phyloP scores from a whole-genome alignment of 2,113 vertebrate genomes.

The Cebidichthys violaceus region DNA sequence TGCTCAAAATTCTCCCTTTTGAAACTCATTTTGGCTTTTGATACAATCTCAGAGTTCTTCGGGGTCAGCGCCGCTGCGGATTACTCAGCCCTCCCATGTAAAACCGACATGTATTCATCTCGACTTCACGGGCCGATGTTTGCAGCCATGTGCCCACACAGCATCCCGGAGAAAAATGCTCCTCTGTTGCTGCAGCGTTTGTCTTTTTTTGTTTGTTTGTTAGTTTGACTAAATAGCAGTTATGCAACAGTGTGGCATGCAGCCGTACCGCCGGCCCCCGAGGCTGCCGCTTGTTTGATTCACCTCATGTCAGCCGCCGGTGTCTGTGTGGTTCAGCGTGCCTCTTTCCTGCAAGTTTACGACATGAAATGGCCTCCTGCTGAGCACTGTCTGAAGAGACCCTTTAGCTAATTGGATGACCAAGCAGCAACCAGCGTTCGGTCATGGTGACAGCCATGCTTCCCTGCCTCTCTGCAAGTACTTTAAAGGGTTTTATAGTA shows the following conservation, averaged over 20 bases:
- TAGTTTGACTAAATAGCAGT: conserved; percentile 47
- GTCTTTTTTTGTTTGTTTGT: conserved; percentile 35
- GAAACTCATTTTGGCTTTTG: conserved; percentile 75
- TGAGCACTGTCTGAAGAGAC: conserved; percentile 40
- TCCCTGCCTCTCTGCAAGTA: neutral
- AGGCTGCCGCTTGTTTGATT: conserved; percentile 36
- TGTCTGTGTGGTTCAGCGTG: conserved; percentile 39
- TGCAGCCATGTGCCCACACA: conserved; percentile 74
- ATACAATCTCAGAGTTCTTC: conserved; percentile 76
- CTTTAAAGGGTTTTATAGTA: neutral
- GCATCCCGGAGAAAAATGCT: conserved; percentile 18
- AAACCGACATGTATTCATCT: conserved; percentile 69
- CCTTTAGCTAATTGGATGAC: conserved; percentile 25
- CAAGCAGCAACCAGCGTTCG: conserved; percentile 10
- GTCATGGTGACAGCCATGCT: conserved; percentile 1
- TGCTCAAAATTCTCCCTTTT: conserved; percentile 67
- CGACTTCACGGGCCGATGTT: conserved; percentile 49
- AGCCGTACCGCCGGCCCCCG: conserved; percentile 28
- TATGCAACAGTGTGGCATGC: conserved; percentile 46
- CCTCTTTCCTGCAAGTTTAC: conserved; percentile 14
- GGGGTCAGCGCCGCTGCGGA: conserved; percentile 69
- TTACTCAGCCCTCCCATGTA: conserved; percentile 73
- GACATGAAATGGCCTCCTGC: conserved; percentile 29
- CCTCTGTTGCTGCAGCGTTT: conserved; percentile 42
- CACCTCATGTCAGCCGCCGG: conserved; percentile 17